These are phyloP conservation scores for Peromyscus leucopus DNA, from an alignment of 2,113 vertebrate species.

Conservation along the genomic window DNA sequence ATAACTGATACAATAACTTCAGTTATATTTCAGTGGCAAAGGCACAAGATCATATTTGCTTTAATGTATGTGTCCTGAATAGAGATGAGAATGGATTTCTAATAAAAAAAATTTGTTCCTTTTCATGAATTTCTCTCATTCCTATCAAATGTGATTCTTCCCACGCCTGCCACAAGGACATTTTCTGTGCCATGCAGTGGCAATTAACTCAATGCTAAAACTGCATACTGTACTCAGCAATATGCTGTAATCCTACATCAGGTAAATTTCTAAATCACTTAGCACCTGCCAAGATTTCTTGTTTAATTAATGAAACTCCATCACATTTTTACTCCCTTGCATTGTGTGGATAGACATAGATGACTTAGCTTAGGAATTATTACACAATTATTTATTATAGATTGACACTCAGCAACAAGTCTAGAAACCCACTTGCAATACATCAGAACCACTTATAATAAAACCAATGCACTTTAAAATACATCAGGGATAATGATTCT, in stretches of 20 bases:
- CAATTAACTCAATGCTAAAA: conserved; percentile 33
- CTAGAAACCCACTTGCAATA: background rate
- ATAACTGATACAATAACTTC: background rate
- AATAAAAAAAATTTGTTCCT: background rate
- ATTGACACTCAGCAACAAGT: background rate
- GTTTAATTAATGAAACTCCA: background rate
- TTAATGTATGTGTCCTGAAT: background rate
- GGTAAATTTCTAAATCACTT: conserved; percentile 14
- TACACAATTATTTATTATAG: background rate
- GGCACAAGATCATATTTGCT: background rate
- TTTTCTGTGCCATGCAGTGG: background rate
- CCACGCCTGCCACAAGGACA: background rate
- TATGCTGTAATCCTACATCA: background rate
- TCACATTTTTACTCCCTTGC: conserved; percentile 19
- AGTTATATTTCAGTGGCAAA: background rate
- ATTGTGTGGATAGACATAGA: background rate
- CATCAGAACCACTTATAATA: background rate
- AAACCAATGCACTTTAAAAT: background rate
- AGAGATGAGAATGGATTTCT: conserved; percentile 14
- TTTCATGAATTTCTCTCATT: background rate
- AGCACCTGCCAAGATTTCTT: background rate
- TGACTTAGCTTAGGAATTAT: background rate
- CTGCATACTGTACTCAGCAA: background rate
- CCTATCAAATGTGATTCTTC: background rate
- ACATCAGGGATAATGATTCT: background rate